A percentile compares a stretch with the other conserved stretches of the same genome.
Conservation (phyloP, 2,797 vertebrate genomes). For the Poeciliopsis presidionis region DNA sequence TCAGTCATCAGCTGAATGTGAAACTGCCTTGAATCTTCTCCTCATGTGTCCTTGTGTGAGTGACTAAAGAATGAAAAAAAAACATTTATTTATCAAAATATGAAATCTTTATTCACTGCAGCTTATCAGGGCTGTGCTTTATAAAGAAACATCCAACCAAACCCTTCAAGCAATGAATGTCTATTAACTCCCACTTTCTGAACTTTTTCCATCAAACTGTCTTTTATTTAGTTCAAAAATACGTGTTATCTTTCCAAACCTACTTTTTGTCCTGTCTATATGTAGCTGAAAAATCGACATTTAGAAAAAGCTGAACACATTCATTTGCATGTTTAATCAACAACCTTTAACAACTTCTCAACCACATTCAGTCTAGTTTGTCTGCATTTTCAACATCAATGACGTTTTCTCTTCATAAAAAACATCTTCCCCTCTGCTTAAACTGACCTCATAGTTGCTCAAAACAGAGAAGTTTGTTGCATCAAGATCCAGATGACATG, state of each 20-base stretch:
- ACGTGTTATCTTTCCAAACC: background rate
- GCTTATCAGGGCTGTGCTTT: background rate
- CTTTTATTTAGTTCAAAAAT: background rate
- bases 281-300: background rate
- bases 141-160: background rate
- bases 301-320: background rate
- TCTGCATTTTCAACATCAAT: slow-evolving; percentile 10
- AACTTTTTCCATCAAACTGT: background rate
- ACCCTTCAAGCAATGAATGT: background rate
- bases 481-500: background rate
- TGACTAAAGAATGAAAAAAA: background rate
- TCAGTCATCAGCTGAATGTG: background rate
- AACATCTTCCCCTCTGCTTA: background rate
- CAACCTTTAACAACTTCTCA: background rate
- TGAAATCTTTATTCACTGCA: background rate
- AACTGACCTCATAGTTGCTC: background rate
- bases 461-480: slow-evolving; percentile 4
- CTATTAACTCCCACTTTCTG: background rate
- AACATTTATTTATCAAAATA: background rate
- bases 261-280: background rate
- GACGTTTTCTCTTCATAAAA: slow-evolving; percentile 8
- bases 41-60: background rate
- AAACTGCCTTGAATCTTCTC: background rate
- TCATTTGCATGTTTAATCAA: background rate
- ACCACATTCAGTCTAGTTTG: background rate